Conservation (phyloP, 2,797 vertebrate genomes). For the Pampus argenteus region DNA sequence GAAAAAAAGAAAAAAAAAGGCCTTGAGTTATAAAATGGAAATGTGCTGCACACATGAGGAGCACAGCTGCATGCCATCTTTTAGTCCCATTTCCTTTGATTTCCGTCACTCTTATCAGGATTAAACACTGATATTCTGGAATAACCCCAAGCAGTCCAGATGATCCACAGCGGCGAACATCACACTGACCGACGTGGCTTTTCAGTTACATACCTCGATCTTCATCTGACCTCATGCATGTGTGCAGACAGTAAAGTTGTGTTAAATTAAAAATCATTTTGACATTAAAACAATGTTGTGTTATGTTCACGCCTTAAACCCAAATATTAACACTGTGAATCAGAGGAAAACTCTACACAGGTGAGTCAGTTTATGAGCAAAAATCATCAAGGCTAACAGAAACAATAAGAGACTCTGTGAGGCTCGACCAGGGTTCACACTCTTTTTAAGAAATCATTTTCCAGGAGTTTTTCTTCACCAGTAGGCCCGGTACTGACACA, state of each 20-base stretch:
- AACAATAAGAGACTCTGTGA: background rate
- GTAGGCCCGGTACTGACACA: too few relatives aligned
- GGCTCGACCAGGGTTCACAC: too few relatives aligned
- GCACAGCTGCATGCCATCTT: conserved; percentile 72
- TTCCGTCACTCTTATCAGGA: conserved; percentile 59
- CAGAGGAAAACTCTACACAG: conserved; percentile 20
- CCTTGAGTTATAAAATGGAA: conserved; percentile 66
- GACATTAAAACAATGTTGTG: conserved; percentile 32
- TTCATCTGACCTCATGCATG: conserved; percentile 15
- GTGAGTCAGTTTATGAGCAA: conserved; percentile 10
- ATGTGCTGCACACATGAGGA: conserved; percentile 78
- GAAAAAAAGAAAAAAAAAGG: conserved; percentile 41
- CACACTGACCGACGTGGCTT: conserved; percentile 42
- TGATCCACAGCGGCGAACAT: conserved; percentile 36
- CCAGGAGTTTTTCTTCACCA: too few relatives aligned
- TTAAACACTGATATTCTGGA: conserved; percentile 57
- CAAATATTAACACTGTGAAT: conserved; percentile 9
- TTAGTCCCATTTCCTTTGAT: conserved; percentile 71
- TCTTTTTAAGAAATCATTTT: too few relatives aligned
- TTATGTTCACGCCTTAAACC: conserved; percentile 21
- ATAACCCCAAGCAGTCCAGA: conserved; percentile 46
- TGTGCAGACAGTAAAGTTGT: background rate
- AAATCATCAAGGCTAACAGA: background rate
- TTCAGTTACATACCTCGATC: conserved; percentile 2
- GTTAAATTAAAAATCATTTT: background rate